Percentiles rank a stretch among this genome's conserved stretches.
These are phyloP conservation scores for Eremobia ochroleuca DNA, from an alignment of 2,888 invertebrate genomes.

Conservation along the genomic window DNA sequence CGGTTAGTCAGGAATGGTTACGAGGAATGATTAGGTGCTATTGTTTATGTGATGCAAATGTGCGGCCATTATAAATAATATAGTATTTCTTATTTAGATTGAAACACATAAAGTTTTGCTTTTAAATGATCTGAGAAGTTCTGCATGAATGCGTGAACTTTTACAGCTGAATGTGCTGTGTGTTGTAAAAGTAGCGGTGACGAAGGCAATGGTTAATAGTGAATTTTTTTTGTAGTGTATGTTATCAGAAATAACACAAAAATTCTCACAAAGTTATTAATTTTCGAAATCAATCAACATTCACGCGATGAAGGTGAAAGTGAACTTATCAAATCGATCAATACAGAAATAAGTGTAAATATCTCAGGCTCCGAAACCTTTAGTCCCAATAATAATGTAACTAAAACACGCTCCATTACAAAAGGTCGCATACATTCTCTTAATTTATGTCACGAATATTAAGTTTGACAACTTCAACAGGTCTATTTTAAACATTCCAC, in stretches of 20 bases:
- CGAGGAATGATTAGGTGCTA: slow-evolving; percentile 69
- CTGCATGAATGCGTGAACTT: slow-evolving; percentile 16
- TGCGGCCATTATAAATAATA: slow-evolving; percentile 66
- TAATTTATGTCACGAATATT: slow-evolving; percentile 58
- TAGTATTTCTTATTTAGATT: slow-evolving; percentile 66
- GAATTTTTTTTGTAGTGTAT: not conserved
- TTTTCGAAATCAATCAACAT: slow-evolving; percentile 15
- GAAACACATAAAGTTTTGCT: slow-evolving; percentile 48
- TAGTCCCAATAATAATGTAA: slow-evolving; percentile 31
- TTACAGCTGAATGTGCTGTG: not conserved
- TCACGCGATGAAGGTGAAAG: slow-evolving; percentile 1
- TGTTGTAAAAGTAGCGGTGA: not conserved
- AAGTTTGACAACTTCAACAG: slow-evolving; percentile 52
- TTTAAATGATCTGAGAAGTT: slow-evolving; percentile 18
- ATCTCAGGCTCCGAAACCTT: slow-evolving; percentile 33
- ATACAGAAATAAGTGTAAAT: slow-evolving; percentile 7
- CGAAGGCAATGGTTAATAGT: not conserved
- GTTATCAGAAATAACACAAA: not conserved
- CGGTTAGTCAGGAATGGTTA: slow-evolving; percentile 68
- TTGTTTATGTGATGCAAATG: slow-evolving; percentile 71
- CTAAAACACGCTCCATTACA: slow-evolving; percentile 32
- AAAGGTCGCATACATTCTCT: slow-evolving; percentile 58
- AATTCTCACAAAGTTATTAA: not conserved
- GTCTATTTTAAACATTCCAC: slow-evolving; percentile 53
- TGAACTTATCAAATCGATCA: slow-evolving; percentile 30